Evolutionary conservation across 2,797 vertebrate species (phyloP).

Genomic region (Fistularia tabacaria): DNA sequence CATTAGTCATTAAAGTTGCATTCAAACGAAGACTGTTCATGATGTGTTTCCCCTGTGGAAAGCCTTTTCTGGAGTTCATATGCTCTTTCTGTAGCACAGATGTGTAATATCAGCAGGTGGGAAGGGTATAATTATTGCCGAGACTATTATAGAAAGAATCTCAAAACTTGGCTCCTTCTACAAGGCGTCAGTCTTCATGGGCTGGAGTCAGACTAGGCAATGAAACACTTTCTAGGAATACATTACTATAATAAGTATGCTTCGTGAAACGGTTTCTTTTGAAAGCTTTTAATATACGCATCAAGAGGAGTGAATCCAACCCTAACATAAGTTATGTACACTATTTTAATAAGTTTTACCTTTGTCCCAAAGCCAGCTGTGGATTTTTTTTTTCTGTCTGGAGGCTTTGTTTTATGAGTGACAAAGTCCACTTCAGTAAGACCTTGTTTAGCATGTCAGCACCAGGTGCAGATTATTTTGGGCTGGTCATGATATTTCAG

Average conservation of each 20-base stretch:
- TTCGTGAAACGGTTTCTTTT: conserved; percentile 4
- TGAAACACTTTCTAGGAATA: conserved; percentile 49
- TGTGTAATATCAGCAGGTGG: conserved; percentile 35
- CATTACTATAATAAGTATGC: conserved; percentile 24
- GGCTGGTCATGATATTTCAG: conserved; percentile 73
- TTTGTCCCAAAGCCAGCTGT: conserved; percentile 24
- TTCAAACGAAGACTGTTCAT: conserved; percentile 15
- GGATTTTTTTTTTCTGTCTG: conserved; percentile 33
- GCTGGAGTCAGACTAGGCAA: conserved; percentile 10
- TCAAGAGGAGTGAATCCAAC: not conserved
- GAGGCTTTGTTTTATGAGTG: conserved; percentile 65
- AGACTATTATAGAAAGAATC: not conserved
- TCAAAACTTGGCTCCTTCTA: conserved; percentile 2
- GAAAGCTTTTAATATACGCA: not conserved
- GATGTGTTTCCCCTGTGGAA: conserved; percentile 2
- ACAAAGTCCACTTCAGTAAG: conserved; percentile 59
- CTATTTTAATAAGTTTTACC: conserved; percentile 10
- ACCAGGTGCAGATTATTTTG: conserved; percentile 80
- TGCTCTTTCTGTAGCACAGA: conserved; percentile 12
- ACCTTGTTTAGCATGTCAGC: conserved; percentile 60
- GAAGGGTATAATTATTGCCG: conserved; percentile 7
- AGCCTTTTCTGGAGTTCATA: conserved; percentile 5
- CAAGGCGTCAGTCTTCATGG: not conserved
- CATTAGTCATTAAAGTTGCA: conserved; percentile 3
- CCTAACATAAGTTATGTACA: conserved; percentile 1